Base-by-base conservation (phyloP, 2,888 invertebrate species). In the Drosophila buzzatii region DNA sequence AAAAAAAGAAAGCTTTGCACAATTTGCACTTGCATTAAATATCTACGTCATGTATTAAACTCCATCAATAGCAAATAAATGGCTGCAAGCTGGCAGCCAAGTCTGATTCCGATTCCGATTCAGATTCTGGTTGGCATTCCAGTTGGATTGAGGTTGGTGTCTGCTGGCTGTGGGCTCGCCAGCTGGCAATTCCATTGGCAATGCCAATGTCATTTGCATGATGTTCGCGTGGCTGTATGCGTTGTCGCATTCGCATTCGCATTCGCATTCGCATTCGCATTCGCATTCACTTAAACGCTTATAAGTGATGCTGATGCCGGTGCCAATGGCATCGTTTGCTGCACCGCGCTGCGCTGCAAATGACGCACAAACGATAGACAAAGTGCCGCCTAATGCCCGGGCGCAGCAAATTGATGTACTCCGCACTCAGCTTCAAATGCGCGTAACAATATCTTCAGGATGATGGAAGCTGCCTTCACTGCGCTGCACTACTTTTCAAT, bases 271-370 rank as follows among this genome's bases (percentile, higher is more conserved):
- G 53, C 79, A 59, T 56, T 39, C 63, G 53, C 79, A 59, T 58
- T 78, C 66, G 31, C 49, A 81, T 74, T 79, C 82, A 79, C 79
- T 79, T 81, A 66, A 79, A 67, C 44, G 79, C 66, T 61, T 79
- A 67, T 74, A 66, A 67, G 62, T 67, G 58, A 45, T 35, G 35
- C 33, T 33, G 27, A 7, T 27, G 27, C 14, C 33, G n/a, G 45
- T 31, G 53, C 49, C 75, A 47, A 39, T 45, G 44, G 47, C 44
- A 51, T 27, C 52, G 51, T 52, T 51, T 49, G 52, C 49, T 35
- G 52, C 44, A 41, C 63, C 58, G 23, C 51, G 52, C 49, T 35
- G 52, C 44, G 37, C 71, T 63, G 23, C 45, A 60, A 73, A 66
- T 72, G 57, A 67, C 60, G 52, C 61, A 68, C 73, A 68, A 81